phyloP scores from a whole-genome alignment of 2,797 vertebrate genomes.

The Chelon labrosus region DNA sequence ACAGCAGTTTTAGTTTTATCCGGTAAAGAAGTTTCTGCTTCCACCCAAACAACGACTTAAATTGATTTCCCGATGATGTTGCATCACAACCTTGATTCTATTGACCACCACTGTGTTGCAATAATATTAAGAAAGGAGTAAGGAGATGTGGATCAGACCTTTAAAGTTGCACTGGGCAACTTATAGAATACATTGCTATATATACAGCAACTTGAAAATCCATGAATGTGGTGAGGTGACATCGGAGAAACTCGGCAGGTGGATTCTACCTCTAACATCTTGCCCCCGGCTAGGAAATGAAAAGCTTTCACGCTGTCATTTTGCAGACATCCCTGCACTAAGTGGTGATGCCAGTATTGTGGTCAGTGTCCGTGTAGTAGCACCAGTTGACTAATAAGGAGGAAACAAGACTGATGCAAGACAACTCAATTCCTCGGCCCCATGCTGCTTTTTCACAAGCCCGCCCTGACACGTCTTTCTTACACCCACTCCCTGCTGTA shows the following conservation, averaged over 20 bases:
- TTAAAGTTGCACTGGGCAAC: too few relatives aligned
- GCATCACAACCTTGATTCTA: too few relatives aligned
- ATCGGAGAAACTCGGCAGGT: constrained; percentile 13
- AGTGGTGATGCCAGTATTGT: constrained; percentile 21
- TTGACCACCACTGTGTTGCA: too few relatives aligned
- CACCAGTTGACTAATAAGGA: constrained; percentile 66
- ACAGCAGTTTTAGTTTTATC: too few relatives aligned
- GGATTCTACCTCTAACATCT: neutral
- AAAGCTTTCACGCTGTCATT: neutral
- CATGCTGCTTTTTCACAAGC: constrained; percentile 62
- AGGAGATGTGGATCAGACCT: too few relatives aligned
- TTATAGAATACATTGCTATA: too few relatives aligned
- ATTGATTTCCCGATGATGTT: too few relatives aligned
- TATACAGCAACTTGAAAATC: neutral
- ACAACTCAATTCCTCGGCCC: constrained; percentile 53
- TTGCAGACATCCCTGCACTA: constrained; percentile 5
- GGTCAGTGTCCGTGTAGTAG: constrained; percentile 54
- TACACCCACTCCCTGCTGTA: constrained; percentile 72
- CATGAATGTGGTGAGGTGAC: neutral
- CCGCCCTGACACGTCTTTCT: constrained; percentile 40
- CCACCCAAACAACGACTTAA: too few relatives aligned
- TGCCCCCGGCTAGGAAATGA: constrained; percentile 4
- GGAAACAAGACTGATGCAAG: constrained; percentile 62
- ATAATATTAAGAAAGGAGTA: too few relatives aligned
- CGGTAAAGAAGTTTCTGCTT: too few relatives aligned